phyloP scores from a whole-genome alignment of 2,888 invertebrate species.

The Drosophila robusta region DNA sequence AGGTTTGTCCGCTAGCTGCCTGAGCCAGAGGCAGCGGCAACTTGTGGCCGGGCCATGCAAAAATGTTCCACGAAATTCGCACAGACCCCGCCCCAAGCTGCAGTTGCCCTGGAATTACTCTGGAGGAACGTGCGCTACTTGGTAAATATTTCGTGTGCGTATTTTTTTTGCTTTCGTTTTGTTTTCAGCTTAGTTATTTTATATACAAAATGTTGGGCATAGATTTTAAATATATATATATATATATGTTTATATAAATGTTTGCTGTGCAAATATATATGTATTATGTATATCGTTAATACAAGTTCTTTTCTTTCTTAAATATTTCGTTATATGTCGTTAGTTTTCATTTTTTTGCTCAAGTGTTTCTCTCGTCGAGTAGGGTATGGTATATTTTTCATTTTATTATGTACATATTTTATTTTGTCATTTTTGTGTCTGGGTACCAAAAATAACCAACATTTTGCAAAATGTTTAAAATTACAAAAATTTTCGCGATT shows the following conservation, averaged over 20 bases:
- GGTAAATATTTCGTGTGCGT: constrained; percentile 73
- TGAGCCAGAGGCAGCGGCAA: constrained; percentile 1
- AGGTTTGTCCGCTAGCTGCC: constrained; percentile 9
- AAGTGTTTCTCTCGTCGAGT: constrained; percentile 69
- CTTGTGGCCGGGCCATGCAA: constrained; percentile 38
- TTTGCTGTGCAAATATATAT: constrained; percentile 81
- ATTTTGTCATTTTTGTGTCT: constrained; percentile 42
- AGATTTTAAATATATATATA: constrained; percentile 57
- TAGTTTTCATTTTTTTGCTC: constrained; percentile 53
- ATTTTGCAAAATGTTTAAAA: constrained; percentile 59
- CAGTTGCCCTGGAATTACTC: background rate
- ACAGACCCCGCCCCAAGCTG: constrained; percentile 13
- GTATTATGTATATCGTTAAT: constrained; percentile 75
- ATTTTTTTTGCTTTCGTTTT: constrained; percentile 58
- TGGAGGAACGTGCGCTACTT: constrained; percentile 29
- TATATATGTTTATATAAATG: constrained; percentile 66
- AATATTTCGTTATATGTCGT: constrained; percentile 73
- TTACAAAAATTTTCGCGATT: constrained; percentile 69
- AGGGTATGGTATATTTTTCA: background rate
- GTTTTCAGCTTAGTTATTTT: constrained; percentile 56
- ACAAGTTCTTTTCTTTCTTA: constrained; percentile 33
- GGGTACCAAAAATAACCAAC: constrained; percentile 57
- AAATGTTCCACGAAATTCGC: constrained; percentile 82
- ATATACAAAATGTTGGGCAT: constrained; percentile 77
- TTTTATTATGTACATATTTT: constrained; percentile 40